These are phyloP conservation scores for Arvicanthis niloticus DNA, from an alignment of 2,113 vertebrate genomes.

Conservation along the genomic window DNA sequence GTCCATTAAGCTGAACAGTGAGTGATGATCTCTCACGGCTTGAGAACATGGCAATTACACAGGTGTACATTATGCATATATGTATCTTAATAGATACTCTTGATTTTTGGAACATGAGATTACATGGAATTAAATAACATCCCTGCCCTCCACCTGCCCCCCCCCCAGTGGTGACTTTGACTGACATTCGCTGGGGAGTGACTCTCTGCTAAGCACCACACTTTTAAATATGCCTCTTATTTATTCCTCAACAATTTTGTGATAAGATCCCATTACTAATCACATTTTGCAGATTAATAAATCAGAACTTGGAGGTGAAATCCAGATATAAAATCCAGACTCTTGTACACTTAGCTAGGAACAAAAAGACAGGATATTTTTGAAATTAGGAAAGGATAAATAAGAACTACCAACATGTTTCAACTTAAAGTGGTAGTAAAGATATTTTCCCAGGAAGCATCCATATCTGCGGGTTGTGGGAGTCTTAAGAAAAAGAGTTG, in stretches of 20 bases:
- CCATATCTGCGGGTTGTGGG: neutral
- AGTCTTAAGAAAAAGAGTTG: neutral
- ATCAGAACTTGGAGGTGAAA: neutral
- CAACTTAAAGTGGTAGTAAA: neutral
- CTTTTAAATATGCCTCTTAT: neutral
- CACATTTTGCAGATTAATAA: neutral
- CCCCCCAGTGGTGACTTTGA: neutral
- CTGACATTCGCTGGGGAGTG: neutral
- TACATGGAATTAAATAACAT: neutral
- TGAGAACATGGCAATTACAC: neutral
- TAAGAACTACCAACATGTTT: neutral
- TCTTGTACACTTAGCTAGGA: neutral
- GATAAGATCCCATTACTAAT: neutral
- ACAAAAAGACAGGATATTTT: neutral
- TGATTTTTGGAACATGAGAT: neutral
- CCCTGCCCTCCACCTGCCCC: too few species aligned
- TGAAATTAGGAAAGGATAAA: neutral
- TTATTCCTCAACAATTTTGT: neutral
- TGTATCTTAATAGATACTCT: neutral
- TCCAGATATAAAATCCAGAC: neutral
- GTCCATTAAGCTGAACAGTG: neutral
- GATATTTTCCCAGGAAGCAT: neutral
- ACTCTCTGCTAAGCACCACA: neutral
- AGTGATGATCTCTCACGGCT: neutral
- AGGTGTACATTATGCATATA: neutral